Percentiles rank a stretch among this genome's conserved stretches.
Evolutionary conservation across 2,888 invertebrate species (phyloP).

Genomic region (Cheilosia impressa): DNA sequence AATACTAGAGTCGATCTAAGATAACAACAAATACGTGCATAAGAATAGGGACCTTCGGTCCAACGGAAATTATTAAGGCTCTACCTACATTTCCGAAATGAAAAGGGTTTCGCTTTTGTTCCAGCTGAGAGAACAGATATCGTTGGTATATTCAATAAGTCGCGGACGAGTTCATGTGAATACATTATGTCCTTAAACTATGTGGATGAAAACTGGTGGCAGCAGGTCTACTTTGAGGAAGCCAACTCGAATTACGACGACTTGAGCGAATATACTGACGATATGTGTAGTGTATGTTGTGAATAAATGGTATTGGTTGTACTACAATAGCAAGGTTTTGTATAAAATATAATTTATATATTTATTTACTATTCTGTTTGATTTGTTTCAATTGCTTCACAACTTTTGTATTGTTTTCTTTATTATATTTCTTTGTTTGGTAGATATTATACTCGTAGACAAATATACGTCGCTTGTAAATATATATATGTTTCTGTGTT

Average conservation of each 20-base stretch:
- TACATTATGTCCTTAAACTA: not conserved
- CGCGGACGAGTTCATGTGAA: not conserved
- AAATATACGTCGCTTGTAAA: slow-evolving; percentile 60
- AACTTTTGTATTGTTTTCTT: slow-evolving; percentile 26
- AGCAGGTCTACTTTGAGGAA: slow-evolving; percentile 1
- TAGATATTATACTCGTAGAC: slow-evolving; percentile 18
- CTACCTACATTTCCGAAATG: not conserved
- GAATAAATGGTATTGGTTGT: slow-evolving; percentile 34
- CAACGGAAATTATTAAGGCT: slow-evolving; percentile 23
- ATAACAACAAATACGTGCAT: slow-evolving; percentile 37
- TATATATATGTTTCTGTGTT: slow-evolving; percentile 35
- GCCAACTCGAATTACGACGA: slow-evolving; percentile 11
- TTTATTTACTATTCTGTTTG: slow-evolving; percentile 24
- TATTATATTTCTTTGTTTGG: slow-evolving; percentile 10
- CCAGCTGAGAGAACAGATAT: not conserved
- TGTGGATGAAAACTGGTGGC: slow-evolving; percentile 17
- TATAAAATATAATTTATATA: slow-evolving; percentile 54
- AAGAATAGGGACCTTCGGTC: not conserved
- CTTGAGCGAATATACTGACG: slow-evolving; percentile 53
- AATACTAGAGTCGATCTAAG: slow-evolving; percentile 56
- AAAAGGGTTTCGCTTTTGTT: not conserved
- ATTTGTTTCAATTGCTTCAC: slow-evolving; percentile 58
- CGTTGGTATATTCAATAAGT: slow-evolving; percentile 45
- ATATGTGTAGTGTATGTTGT: slow-evolving; percentile 36
- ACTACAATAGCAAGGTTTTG: slow-evolving; percentile 46